A percentile compares a stretch with the other conserved stretches of the same genome.
Evolutionary conservation across 2,888 invertebrate genomes (phyloP).

Genomic region (Apodemia zela): DNA sequence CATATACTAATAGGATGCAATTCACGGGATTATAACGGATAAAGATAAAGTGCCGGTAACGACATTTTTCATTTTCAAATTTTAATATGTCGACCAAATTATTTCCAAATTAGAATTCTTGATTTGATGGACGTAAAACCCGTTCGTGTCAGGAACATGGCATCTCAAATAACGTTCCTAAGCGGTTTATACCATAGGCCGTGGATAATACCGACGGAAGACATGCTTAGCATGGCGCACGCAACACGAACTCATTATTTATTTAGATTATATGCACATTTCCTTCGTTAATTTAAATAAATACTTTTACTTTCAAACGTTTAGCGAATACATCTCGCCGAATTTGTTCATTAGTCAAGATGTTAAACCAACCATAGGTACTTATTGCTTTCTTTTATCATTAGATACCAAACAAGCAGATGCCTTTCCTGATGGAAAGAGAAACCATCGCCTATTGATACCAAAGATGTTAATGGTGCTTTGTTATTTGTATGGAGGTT

Average conservation of each 20-base stretch:
- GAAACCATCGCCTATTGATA: too few relatives aligned
- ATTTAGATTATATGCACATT: slow-evolving; percentile 7
- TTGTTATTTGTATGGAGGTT: too few relatives aligned
- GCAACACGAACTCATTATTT: neutral
- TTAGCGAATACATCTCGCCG: neutral
- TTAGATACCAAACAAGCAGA: too few relatives aligned
- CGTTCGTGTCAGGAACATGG: neutral
- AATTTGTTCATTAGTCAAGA: too few relatives aligned
- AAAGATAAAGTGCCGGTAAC: too few relatives aligned
- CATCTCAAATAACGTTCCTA: neutral
- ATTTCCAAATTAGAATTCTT: neutral
- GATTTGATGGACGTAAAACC: neutral
- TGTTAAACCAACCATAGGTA: too few relatives aligned
- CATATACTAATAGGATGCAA: too few relatives aligned
- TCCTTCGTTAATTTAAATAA: slow-evolving; percentile 3
- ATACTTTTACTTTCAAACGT: neutral
- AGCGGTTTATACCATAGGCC: neutral
- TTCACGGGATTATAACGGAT: too few relatives aligned
- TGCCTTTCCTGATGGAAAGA: too few relatives aligned
- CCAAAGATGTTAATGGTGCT: too few relatives aligned
- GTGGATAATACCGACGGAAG: neutral
- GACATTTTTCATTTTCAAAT: neutral
- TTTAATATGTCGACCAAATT: neutral
- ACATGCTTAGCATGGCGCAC: slow-evolving; percentile 1
- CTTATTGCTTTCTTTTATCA: too few relatives aligned